phyloP scores from a whole-genome alignment of 2,797 vertebrate genomes.

The Poecile montanus region DNA sequence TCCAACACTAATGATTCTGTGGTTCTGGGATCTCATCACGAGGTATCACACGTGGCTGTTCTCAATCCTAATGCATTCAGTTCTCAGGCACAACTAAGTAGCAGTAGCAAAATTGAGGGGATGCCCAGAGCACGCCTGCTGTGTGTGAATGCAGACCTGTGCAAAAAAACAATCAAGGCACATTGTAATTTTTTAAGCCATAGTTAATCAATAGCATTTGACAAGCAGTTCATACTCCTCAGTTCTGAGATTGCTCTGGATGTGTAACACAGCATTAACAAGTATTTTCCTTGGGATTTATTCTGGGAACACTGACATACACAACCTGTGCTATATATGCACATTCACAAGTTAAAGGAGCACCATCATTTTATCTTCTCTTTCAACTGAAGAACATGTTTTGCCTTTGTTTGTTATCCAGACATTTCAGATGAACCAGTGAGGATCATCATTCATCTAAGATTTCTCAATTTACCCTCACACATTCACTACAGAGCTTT shows the following conservation, averaged over 20 bases:
- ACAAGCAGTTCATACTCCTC: not conserved
- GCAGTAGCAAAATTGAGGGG: not conserved
- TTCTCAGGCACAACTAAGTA: not conserved
- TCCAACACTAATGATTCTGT: not conserved
- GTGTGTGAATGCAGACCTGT: not conserved
- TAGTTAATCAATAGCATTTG: not conserved
- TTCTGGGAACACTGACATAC: not conserved
- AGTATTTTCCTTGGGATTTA: not conserved
- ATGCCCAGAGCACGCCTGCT: not conserved
- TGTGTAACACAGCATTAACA: not conserved
- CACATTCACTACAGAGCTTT: not conserved
- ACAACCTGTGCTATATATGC: not conserved
- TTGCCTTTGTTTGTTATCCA: not conserved
- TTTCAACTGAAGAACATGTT: not conserved
- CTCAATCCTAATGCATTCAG: fast-evolving
- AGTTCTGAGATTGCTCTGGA: not conserved
- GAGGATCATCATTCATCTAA: not conserved
- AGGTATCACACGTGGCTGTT: not conserved
- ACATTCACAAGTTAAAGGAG: not conserved
- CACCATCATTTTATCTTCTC: not conserved
- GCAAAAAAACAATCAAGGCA: not conserved
- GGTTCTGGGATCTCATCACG: not conserved
- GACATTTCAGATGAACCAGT: not conserved
- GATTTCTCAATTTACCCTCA: not conserved
- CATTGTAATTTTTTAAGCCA: not conserved